A percentile compares a stretch with the other conserved stretches of the same genome.
phyloP scores from a whole-genome alignment of 2,113 vertebrate species.

The Channa maculata region DNA sequence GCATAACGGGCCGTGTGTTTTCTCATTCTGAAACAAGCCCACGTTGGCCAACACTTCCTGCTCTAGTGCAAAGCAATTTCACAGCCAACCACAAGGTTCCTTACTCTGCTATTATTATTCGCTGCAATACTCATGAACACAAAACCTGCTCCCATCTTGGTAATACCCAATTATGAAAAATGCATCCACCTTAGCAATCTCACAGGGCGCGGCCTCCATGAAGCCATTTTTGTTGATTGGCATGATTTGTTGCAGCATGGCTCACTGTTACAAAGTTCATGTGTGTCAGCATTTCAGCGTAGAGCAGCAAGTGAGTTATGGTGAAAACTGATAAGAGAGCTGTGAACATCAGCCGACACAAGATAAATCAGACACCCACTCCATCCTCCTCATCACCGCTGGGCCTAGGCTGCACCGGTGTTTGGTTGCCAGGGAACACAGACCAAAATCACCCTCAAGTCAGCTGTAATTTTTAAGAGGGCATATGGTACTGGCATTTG shows the following conservation, averaged over 20 bases:
- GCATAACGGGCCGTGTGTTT: conserved; percentile 26
- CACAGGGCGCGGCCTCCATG: conserved; percentile 18
- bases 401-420: conserved; percentile 36
- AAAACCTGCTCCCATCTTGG: background rate
- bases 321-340: conserved; percentile 51
- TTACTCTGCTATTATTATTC: conserved; percentile 17
- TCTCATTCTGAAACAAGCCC: conserved; percentile 45
- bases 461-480: conserved; percentile 50
- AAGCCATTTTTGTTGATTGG: conserved; percentile 32
- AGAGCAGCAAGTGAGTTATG: conserved; percentile 37
- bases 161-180: conserved; percentile 26
- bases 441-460: conserved; percentile 28
- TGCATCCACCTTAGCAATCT: conserved; percentile 10
- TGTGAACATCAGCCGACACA: conserved; percentile 67
- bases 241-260: conserved; percentile 18
- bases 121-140: conserved; percentile 15
- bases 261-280: background rate
- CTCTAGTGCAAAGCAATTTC: conserved; percentile 63
- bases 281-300: conserved; percentile 34
- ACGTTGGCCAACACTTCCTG: conserved; percentile 62
- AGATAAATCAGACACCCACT: conserved; percentile 70
- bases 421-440: conserved; percentile 72
- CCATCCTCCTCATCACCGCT: conserved; percentile 42
- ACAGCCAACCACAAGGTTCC: conserved; percentile 50
- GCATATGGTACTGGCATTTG: background rate